phyloP scores from a whole-genome alignment of 2,797 vertebrate species.

The Artibeus jamaicensis region DNA sequence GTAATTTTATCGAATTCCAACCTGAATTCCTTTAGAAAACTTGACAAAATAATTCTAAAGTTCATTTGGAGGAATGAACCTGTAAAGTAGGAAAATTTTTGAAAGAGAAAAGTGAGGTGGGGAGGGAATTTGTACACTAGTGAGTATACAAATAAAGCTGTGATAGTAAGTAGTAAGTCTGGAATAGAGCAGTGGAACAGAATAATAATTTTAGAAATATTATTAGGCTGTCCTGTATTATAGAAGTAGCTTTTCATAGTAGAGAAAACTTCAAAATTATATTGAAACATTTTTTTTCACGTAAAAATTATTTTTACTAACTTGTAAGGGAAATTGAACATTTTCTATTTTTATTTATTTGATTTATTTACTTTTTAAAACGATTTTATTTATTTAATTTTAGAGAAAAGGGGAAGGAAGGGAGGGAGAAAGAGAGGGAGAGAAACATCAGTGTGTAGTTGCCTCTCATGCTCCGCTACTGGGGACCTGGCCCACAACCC shows the following conservation, averaged over 20 bases:
- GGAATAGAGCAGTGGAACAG: background rate
- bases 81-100: background rate
- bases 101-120: background rate
- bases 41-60: background rate
- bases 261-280: background rate
- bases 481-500: too few relatives aligned
- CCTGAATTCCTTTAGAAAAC: conserved; percentile 6
- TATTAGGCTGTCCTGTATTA: background rate
- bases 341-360: background rate
- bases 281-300: background rate
- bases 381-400: too few relatives aligned
- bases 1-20: background rate
- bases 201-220: conserved; percentile 34
- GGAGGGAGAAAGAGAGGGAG: too few relatives aligned
- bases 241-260: conserved; percentile 18
- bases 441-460: too few relatives aligned
- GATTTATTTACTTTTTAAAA: too few relatives aligned
- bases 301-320: background rate
- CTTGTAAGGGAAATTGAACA: background rate
- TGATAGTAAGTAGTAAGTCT: background rate
- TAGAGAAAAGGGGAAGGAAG: too few relatives aligned
- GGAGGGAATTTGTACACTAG: background rate
- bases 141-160: background rate
- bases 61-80: conserved; percentile 10
- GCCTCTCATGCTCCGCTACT: too few relatives aligned